A percentile compares a stretch with the other conserved stretches of the same genome.
Evolutionary conservation across 2,888 invertebrate species (phyloP).

Genomic region (Resseliella maxima): DNA sequence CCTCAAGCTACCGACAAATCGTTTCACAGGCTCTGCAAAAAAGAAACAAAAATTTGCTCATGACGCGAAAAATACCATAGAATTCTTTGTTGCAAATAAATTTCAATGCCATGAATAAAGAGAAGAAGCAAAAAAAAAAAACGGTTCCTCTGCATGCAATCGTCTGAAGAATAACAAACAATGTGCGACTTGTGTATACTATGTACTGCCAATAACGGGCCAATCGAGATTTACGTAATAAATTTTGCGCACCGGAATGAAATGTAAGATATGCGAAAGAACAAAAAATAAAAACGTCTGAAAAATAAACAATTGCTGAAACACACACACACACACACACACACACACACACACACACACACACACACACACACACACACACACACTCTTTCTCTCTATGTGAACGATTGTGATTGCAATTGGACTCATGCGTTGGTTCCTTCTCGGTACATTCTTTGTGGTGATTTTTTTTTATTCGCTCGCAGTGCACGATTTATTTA

Average conservation of each 20-base stretch:
- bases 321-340: neutral
- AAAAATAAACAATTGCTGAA: slow-evolving; percentile 19
- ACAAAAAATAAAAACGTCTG: neutral
- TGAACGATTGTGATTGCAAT: slow-evolving; percentile 16
- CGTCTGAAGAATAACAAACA: neutral
- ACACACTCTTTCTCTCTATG: neutral
- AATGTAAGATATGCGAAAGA: neutral
- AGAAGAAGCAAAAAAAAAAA: neutral
- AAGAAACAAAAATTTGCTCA: no score
- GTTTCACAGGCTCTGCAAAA: neutral
- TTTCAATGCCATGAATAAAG: neutral
- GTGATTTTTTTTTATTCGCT: neutral
- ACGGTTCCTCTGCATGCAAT: neutral
- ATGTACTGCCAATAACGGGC: slow-evolving; percentile 1
- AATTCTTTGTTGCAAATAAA: slow-evolving; percentile 14
- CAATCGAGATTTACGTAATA: slow-evolving; percentile 36
- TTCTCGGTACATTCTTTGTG: neutral
- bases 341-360: no score
- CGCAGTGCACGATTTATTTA: neutral
- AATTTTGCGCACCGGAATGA: neutral
- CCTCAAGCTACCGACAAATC: slow-evolving; percentile 27
- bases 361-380: no score
- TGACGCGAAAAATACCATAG: neutral
- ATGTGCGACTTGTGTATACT: neutral
- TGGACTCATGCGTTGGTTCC: neutral